Base-by-base conservation (phyloP, 2,113 vertebrate species). In the Sceloporus undulatus region DNA sequence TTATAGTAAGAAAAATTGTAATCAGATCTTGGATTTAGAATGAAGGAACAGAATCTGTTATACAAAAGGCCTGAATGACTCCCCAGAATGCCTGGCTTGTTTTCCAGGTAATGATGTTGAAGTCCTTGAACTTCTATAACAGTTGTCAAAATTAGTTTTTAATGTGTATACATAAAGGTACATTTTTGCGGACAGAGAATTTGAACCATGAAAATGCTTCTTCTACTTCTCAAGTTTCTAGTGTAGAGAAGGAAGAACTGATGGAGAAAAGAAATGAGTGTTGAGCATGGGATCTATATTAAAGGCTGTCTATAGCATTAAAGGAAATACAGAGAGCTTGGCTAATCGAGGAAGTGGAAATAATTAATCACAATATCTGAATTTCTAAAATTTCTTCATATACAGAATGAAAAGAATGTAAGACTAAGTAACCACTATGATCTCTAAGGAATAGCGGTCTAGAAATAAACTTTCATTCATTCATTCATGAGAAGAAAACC, bases 81-180 rank as follows among this genome's bases (percentile, higher is more conserved):
- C 40, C 42, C 74, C 29, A 48, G 38, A 74, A 66, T 66, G 25
- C 52, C 1, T 88, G 21, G 80, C 92, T 84, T 90, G 62, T 34
- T 92, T 92, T 88, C 88, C 66, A 90, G 14, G 2, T 88, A 91
- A 92, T 11, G 2, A 27, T 84, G 65, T 62, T 1, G 83, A 93
- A 93, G 91, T 79, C 79, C 23, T 85, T 38, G n/a, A 4, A 14
- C 86, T 87, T 27, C 0, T 87, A 34, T 76, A 89, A 88, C 89
- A 29, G 54, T 38, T 14, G 29, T 75, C 88, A 73, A 66, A 93
- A 85, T 90, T 87, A n/a, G 0, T 71, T 92, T 91, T 84, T 83
- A 89, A 85, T 73, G 3, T 40, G 1, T 42, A 54, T 88, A 77
- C 0, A 9, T 68, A 25, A 92, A 88, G 81, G 38, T 68, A 29